A percentile compares a stretch with the other conserved stretches of the same genome.
Evolutionary conservation across 2,113 vertebrate genomes (phyloP).

Genomic region (Chaetodon auriga): DNA sequence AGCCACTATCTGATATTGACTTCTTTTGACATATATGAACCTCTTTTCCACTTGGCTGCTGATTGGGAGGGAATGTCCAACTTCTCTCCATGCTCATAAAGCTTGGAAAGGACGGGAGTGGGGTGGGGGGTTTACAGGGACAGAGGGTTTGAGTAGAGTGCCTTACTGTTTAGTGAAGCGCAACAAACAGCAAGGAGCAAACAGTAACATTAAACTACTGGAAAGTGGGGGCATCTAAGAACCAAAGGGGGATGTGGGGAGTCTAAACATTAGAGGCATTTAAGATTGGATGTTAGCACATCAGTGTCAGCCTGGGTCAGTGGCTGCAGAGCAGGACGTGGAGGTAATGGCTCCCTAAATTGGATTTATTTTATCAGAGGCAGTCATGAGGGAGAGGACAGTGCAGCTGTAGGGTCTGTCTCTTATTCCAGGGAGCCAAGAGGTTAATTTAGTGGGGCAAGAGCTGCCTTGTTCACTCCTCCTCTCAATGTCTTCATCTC

Average conservation of each 20-base stretch:
- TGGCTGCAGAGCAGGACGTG: slow-evolving; percentile 54
- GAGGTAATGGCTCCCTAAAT: slow-evolving; percentile 82
- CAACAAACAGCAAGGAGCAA: slow-evolving; percentile 66
- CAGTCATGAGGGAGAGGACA: slow-evolving; percentile 44
- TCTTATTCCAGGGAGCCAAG: slow-evolving; percentile 65
- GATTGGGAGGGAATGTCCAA: slow-evolving; percentile 51
- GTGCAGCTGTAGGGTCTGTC: slow-evolving; percentile 62
- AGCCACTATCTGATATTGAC: slow-evolving; percentile 71
- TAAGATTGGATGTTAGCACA: slow-evolving; percentile 78
- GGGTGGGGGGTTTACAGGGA: slow-evolving; percentile 16
- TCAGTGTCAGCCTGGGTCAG: slow-evolving; percentile 79
- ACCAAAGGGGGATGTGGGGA: slow-evolving; percentile 51
- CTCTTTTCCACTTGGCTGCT: slow-evolving; percentile 75
- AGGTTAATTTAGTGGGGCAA: slow-evolving; percentile 73
- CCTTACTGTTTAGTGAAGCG: slow-evolving; percentile 72
- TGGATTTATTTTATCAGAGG: slow-evolving; percentile 79
- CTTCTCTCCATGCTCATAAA: slow-evolving; percentile 61
- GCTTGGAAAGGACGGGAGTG: slow-evolving; percentile 65
- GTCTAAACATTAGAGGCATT: slow-evolving; percentile 79
- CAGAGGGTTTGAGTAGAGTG: slow-evolving; percentile 49
- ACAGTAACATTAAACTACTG: slow-evolving; percentile 46
- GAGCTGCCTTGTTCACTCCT: slow-evolving; percentile 49
- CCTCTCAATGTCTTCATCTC: slow-evolving; percentile 50
- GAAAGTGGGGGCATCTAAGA: slow-evolving; percentile 19
- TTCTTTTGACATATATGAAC: slow-evolving; percentile 75